These are phyloP conservation scores for Ectemnius continuus DNA, from an alignment of 2,888 invertebrate species.

Conservation along the genomic window DNA sequence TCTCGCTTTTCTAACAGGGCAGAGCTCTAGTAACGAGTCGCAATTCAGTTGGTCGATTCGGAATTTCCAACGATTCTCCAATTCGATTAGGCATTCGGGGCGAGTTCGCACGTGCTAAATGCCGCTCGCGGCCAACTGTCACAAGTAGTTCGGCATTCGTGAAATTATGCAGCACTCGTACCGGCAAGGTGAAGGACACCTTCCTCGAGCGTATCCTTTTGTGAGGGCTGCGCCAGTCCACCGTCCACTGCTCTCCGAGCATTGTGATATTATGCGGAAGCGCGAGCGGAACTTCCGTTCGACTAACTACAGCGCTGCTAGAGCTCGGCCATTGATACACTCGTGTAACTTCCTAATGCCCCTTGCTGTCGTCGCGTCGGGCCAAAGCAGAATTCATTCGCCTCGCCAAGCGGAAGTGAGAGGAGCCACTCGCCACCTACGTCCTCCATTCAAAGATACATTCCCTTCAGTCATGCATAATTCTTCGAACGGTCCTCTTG, in stretches of 20 bases:
- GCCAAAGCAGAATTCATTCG: not conserved
- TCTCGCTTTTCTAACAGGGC: too few species aligned
- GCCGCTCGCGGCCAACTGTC: too few species aligned
- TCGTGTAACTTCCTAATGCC: conserved; percentile 32
- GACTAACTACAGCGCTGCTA: conserved; percentile 14
- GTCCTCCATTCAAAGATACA: not conserved
- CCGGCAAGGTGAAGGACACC: too few species aligned
- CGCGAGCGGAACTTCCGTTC: conserved; percentile 27
- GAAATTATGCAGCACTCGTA: too few species aligned
- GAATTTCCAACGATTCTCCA: too few species aligned
- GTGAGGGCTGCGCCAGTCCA: too few species aligned
- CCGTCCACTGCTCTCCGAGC: not conserved
- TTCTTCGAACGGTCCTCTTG: not conserved
- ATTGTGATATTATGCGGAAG: conserved; percentile 28
- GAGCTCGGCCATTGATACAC: conserved; percentile 28
- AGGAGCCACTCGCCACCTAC: not conserved
- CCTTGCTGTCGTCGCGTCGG: not conserved
- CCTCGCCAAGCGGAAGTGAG: not conserved
- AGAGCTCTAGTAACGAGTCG: not conserved
- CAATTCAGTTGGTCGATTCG: too few species aligned
- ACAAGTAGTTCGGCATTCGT: too few species aligned
- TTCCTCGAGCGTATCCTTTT: too few species aligned
- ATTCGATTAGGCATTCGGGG: too few species aligned
- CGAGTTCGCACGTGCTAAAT: too few species aligned
- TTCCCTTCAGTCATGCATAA: not conserved